Evolutionary conservation across 2,888 invertebrate species (phyloP), one percentile per base, ranked within the genome.

Genomic region (Antitype chi): DNA sequence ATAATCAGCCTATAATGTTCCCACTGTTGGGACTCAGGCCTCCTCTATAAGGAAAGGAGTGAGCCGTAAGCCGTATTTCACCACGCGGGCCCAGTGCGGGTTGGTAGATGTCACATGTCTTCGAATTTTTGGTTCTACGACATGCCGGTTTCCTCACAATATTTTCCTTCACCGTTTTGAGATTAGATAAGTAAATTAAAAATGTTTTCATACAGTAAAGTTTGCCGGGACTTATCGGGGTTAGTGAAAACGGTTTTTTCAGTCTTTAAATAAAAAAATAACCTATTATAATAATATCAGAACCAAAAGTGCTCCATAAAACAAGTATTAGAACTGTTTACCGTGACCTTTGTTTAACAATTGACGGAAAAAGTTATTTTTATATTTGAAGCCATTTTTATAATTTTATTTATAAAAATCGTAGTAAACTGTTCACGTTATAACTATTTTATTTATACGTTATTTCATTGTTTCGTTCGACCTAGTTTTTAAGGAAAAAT

Each of bases 281-380:
- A 38, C 0, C 38, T 38, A 38, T 38, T 38, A 38, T n/a, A 13
- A 47, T 47, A 28, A 52, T n/a, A n/a, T 17, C 52, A 49, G 20
- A 28, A 55, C 64, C 70, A 49, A 38, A 38, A 73, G 28, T 47
- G 17, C 49, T 38, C 2, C 23, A 49, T 32, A 32, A 32, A 72
- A 25, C 32, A 43, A 49, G 25, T 49, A 20, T 49, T 15, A n/a
- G 2, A 23, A 79, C 23, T 47, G 17, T 59, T 47, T 72, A 59
- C 11, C 52, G 20, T n/a, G 28, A 55, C 25, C 0, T 20, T 63
- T 28, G 6, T 53, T n/a, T 11, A 73, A 78, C 60, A 74, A 78
- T 81, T 60, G 28, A 55, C 55, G 78, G 81, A 81, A 74, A 76
- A 74, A 55, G 4, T 20, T 66, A 47, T 74, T 64, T 55, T n/a